phyloP scores from a whole-genome alignment of 1,140 invertebrate species.

The Apocrypta bakeri region DNA sequence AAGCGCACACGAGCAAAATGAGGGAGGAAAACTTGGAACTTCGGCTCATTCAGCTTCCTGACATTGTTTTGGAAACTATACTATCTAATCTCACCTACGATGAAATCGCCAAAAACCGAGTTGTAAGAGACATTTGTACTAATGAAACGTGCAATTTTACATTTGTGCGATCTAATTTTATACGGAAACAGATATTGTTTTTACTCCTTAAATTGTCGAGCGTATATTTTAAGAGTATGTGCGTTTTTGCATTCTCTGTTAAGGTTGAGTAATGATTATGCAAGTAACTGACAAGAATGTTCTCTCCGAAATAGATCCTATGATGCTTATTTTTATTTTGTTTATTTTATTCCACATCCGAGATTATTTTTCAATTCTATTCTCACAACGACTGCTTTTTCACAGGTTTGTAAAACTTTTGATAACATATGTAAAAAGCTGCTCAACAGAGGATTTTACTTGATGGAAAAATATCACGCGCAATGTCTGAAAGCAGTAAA shows the following conservation, averaged over 20 bases:
- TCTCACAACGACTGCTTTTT: constrained; percentile 21
- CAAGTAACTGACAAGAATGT: background rate
- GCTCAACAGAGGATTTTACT: constrained; percentile 87
- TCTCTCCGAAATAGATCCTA: too few relatives aligned
- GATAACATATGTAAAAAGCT: constrained; percentile 84
- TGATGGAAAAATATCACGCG: constrained; percentile 85
- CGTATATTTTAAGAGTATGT: background rate
- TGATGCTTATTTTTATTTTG: too few relatives aligned
- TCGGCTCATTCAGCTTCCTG: constrained; percentile 78
- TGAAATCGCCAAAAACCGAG: constrained; percentile 85
- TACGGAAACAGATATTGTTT: too few relatives aligned
- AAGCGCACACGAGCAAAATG: constrained; percentile 1
- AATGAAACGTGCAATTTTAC: background rate
- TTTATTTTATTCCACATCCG: too few relatives aligned
- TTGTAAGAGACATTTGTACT: constrained; percentile 78
- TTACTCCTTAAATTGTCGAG: too few relatives aligned
- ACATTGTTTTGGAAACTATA: constrained; percentile 86
- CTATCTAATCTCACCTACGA: constrained; percentile 86
- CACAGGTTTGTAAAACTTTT: constrained; percentile 88
- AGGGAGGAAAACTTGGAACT: constrained; percentile 24
- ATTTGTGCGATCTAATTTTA: too few relatives aligned
- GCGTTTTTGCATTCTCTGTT: background rate
- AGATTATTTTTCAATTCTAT: too few relatives aligned
- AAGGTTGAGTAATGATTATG: background rate
- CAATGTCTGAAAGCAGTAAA: constrained; percentile 86